phyloP scores from a whole-genome alignment of 2,888 invertebrate species.

The Pycnomerus fuliginosus region DNA sequence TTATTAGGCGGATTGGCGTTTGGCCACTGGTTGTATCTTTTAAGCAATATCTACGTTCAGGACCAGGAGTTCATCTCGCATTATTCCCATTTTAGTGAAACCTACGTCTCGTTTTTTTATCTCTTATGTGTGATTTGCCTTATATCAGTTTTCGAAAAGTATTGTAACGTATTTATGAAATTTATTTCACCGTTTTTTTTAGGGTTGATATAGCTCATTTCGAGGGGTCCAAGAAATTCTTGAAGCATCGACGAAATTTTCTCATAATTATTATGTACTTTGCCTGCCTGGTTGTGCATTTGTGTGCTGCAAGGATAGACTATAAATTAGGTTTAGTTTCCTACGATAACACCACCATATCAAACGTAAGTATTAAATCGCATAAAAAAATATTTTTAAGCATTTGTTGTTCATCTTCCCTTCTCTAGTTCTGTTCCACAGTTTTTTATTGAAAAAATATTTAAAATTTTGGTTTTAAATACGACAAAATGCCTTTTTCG shows the following conservation, averaged over 20 bases:
- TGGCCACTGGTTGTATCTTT: constrained; percentile 60
- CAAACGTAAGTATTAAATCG: constrained; percentile 29
- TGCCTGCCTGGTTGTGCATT: constrained; percentile 44
- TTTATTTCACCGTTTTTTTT: constrained; percentile 26
- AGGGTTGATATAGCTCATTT: constrained; percentile 49
- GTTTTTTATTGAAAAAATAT: too few relatives aligned
- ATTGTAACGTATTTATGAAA: constrained; percentile 24
- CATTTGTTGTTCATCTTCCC: too few relatives aligned
- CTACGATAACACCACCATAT: constrained; percentile 34
- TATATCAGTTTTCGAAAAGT: constrained; percentile 63
- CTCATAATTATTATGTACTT: constrained; percentile 45
- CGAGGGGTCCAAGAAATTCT: constrained; percentile 41
- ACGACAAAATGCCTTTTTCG: too few relatives aligned
- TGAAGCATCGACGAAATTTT: constrained; percentile 41
- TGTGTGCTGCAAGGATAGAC: constrained; percentile 45
- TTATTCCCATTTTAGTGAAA: constrained; percentile 49
- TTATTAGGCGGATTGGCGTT: constrained; percentile 61
- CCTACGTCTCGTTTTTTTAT: constrained; percentile 55
- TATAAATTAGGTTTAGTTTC: constrained; percentile 43
- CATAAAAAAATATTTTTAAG: background rate
- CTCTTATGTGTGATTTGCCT: constrained; percentile 61
- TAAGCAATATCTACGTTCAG: constrained; percentile 53
- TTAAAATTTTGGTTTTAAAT: too few relatives aligned
- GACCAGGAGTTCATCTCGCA: constrained; percentile 44
- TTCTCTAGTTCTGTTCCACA: too few relatives aligned